Conservation (phyloP, 2,888 invertebrate genomes). For the Flabesymbios commensalis region DNA sequence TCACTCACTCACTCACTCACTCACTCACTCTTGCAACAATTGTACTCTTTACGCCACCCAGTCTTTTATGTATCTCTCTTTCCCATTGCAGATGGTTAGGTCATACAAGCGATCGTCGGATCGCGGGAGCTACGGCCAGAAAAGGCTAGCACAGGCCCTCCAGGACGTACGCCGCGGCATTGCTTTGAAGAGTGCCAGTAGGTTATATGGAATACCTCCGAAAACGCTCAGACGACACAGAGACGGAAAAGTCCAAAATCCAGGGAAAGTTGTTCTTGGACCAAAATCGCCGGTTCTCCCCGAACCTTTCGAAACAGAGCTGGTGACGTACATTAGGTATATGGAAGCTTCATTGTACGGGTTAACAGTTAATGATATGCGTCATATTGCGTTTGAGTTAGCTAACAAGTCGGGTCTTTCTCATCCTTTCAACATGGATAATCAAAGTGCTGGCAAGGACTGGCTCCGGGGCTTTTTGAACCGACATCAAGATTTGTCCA, state of each 20-base stretch:
- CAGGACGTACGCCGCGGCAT: too few relatives aligned
- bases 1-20: background rate
- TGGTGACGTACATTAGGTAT: slow-evolving; percentile 7
- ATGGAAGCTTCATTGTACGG: slow-evolving; percentile 27
- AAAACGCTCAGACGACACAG: slow-evolving; percentile 13
- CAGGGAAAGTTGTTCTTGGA: slow-evolving; percentile 10
- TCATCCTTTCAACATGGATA: slow-evolving; percentile 24
- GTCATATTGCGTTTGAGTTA: slow-evolving; percentile 25
- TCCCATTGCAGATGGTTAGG: too few relatives aligned
- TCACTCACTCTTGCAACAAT: background rate
- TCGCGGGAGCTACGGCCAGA: too few relatives aligned
- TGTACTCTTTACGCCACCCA: too few relatives aligned
- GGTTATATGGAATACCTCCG: too few relatives aligned
- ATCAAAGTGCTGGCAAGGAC: slow-evolving; percentile 29
- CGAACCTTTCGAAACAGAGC: background rate
- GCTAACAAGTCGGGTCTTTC: slow-evolving; percentile 22
- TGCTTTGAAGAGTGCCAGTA: too few relatives aligned
- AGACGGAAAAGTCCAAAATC: slow-evolving; percentile 10
- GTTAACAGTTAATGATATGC: slow-evolving; percentile 16
- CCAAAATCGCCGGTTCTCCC: background rate
- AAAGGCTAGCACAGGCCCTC: too few relatives aligned
- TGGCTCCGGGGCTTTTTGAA: slow-evolving; percentile 27
- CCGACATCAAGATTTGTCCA: slow-evolving; percentile 20
- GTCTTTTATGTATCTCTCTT: too few relatives aligned
- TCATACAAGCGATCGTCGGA: too few relatives aligned